These are phyloP conservation scores for Megaceryle torquata DNA, from an alignment of 2,113 vertebrate genomes.

Conservation along the genomic window DNA sequence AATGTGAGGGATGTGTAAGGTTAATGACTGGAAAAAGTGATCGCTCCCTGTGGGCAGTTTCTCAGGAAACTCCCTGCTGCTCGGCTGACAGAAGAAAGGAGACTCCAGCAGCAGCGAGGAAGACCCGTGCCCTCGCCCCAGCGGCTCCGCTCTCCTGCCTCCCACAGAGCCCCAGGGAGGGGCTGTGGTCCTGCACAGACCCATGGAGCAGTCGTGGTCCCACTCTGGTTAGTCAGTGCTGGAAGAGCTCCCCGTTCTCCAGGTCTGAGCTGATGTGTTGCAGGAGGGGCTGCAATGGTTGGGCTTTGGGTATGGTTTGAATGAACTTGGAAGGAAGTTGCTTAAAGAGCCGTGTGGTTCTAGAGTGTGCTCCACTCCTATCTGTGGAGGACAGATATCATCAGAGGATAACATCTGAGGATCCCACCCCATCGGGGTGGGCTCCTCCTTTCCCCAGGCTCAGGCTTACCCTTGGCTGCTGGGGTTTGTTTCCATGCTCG, in stretches of 20 bases:
- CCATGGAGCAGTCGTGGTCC: not conserved
- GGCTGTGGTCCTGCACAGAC: not conserved
- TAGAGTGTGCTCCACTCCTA: not conserved
- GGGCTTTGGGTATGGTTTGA: rapidly evolving
- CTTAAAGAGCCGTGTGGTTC: rapidly evolving
- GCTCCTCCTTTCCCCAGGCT: not conserved
- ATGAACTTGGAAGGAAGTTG: not conserved
- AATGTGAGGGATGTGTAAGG: constrained; percentile 58
- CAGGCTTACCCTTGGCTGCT: not conserved
- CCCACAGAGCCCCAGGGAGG: rapidly evolving
- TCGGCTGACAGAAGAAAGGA: constrained; percentile 59
- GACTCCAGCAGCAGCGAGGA: not conserved
- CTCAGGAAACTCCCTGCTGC: constrained; percentile 57
- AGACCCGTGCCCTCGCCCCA: not conserved
- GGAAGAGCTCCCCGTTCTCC: not conserved
- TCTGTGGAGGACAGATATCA: not conserved
- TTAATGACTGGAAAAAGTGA: constrained; percentile 69
- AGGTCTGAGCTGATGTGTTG: not conserved
- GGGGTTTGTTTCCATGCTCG: not conserved
- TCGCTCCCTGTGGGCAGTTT: constrained; percentile 61
- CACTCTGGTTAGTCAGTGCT: rapidly evolving
- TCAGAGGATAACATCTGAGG: too few relatives aligned
- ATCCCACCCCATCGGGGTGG: not conserved
- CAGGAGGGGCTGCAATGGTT: not conserved
- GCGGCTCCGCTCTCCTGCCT: not conserved